phyloP scores from a whole-genome alignment of 2,888 invertebrate species.

The Diarsia dahlii region DNA sequence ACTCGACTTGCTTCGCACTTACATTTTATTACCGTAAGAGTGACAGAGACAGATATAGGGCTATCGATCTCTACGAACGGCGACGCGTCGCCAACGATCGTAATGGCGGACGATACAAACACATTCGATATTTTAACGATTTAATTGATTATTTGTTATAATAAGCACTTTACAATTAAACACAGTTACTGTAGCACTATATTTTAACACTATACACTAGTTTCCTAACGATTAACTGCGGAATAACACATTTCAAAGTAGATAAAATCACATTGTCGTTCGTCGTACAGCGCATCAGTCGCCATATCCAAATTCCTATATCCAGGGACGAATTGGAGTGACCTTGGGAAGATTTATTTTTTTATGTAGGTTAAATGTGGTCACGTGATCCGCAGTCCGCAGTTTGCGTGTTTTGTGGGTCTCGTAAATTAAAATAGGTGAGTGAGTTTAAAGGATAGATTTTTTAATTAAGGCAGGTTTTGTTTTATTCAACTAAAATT shows the following conservation, averaged over 20 bases:
- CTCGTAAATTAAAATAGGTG: not conserved
- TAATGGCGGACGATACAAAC: constrained; percentile 84
- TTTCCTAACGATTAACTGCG: constrained; percentile 56
- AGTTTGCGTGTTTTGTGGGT: not conserved
- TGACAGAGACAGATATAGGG: constrained; percentile 79
- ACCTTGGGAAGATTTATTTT: constrained; percentile 41
- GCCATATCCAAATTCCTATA: constrained; percentile 87
- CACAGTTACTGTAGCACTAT: constrained; percentile 62
- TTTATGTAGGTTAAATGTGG: constrained; percentile 16
- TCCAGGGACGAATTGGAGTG: constrained; percentile 79
- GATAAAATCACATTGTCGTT: constrained; percentile 82
- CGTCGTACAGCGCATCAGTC: constrained; percentile 85
- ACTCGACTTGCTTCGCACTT: constrained; percentile 73
- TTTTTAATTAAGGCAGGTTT: not conserved
- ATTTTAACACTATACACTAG: constrained; percentile 64
- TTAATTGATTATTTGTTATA: constrained; percentile 72
- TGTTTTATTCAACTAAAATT: not conserved
- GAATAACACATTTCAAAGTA: constrained; percentile 75
- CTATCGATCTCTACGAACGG: constrained; percentile 78
- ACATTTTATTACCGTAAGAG: constrained; percentile 73
- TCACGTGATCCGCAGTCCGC: constrained; percentile 1
- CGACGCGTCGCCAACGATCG: constrained; percentile 72
- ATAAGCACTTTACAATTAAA: constrained; percentile 61
- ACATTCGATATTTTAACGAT: constrained; percentile 74
- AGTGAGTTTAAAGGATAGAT: not conserved